phyloP scores from a whole-genome alignment of 2,888 invertebrate genomes.

The Diaphora mendica region DNA sequence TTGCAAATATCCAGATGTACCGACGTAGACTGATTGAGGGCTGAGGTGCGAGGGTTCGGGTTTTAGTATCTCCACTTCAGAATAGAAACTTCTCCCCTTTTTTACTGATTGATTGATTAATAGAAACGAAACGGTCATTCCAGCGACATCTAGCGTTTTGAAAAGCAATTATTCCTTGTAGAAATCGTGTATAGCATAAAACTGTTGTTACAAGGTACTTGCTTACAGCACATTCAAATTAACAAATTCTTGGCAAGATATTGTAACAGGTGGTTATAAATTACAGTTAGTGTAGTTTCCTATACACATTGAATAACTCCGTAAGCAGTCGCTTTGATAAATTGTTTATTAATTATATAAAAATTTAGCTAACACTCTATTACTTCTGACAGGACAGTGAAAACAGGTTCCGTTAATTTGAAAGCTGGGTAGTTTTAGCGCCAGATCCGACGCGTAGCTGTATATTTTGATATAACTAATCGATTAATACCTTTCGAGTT shows the following conservation, averaged over 20 bases:
- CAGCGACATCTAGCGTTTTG: background rate
- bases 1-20: too few relatives aligned
- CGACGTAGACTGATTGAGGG: too few relatives aligned
- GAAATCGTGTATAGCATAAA: background rate
- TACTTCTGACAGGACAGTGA: background rate
- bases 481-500: background rate
- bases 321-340: background rate
- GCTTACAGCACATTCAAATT: too few relatives aligned
- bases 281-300: background rate
- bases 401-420: background rate
- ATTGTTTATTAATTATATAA: background rate
- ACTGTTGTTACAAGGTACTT: background rate
- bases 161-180: background rate
- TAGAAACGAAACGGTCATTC: too few relatives aligned
- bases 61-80: too few relatives aligned
- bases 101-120: too few relatives aligned
- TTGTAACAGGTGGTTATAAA: background rate
- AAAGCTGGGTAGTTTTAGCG: background rate
- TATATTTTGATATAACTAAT: background rate
- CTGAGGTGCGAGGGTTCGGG: too few relatives aligned
- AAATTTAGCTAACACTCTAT: background rate
- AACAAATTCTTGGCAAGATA: constrained; percentile 12
- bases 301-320: background rate
- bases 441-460: background rate
- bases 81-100: too few relatives aligned